Conservation (phyloP, 2,113 vertebrate species). For the Phocoena phocoena region DNA sequence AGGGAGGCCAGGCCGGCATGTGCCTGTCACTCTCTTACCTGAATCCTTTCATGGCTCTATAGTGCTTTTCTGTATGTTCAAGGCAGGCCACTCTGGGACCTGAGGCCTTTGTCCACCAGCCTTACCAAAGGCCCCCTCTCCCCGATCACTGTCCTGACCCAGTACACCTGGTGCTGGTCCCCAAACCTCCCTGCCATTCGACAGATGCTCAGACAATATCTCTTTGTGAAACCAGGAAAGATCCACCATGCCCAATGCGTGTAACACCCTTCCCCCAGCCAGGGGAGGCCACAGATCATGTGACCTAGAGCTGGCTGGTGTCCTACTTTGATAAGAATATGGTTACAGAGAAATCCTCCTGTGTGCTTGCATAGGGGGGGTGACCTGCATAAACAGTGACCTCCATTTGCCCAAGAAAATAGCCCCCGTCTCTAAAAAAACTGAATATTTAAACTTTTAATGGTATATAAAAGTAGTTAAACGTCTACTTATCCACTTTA, state of each 20-base stretch:
- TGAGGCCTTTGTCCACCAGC: not conserved
- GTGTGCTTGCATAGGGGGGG: not conserved
- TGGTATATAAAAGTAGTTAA: not conserved
- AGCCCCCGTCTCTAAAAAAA: not conserved
- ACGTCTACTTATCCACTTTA: not conserved
- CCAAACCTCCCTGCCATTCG: not conserved
- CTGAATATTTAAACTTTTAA: not conserved
- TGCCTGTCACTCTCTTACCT: not conserved
- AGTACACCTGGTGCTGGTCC: not conserved
- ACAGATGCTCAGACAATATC: not conserved
- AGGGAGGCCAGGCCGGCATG: not conserved
- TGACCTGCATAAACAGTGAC: not conserved
- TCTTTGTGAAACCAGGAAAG: not conserved
- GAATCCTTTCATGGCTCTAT: not conserved
- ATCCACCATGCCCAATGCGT: not conserved
- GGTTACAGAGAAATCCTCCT: not conserved
- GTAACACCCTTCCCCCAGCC: not conserved
- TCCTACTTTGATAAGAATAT: not conserved
- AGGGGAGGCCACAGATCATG: not conserved
- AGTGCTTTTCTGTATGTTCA: not conserved
- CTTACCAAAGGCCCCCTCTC: not conserved
- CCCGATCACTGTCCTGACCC: not conserved
- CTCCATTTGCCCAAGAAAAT: not conserved
- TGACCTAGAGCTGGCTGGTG: not conserved
- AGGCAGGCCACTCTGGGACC: not conserved